These are phyloP conservation scores for Noctua comes DNA, from an alignment of 2,888 invertebrate species.

Conservation along the genomic window DNA sequence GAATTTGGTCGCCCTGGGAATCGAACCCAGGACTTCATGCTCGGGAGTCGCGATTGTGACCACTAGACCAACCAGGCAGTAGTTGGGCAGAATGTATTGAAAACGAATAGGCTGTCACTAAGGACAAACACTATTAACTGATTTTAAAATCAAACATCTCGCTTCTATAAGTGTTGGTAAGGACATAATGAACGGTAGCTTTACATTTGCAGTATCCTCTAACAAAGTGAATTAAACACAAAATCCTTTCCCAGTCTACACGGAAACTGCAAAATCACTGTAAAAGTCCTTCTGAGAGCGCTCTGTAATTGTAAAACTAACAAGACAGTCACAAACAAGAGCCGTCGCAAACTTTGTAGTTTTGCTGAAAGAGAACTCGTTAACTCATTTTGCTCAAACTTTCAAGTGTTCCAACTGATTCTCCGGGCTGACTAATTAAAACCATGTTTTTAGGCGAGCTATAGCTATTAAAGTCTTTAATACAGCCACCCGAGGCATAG, in stretches of 20 bases:
- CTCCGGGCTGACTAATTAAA: conserved; percentile 66
- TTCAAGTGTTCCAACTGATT: conserved; percentile 63
- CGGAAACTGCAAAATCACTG: conserved; percentile 22
- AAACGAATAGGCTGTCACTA: neutral
- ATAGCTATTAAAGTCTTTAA: conserved; percentile 63
- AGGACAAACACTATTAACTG: neutral
- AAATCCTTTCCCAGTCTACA: neutral
- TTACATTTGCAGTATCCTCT: neutral
- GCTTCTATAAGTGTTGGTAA: too few species aligned
- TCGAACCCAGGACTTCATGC: too few species aligned
- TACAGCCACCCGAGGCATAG: conserved; percentile 64
- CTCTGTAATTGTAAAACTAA: conserved; percentile 58
- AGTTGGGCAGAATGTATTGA: neutral
- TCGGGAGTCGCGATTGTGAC: too few species aligned
- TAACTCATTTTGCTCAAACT: conserved; percentile 67
- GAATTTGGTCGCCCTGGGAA: too few species aligned
- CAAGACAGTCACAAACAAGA: conserved; percentile 63
- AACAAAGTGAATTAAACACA: neutral
- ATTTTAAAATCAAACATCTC: neutral
- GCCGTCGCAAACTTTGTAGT: conserved; percentile 48
- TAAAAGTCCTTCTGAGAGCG: conserved; percentile 30
- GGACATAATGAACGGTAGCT: neutral
- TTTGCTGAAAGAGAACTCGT: conserved; percentile 62
- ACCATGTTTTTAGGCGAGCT: conserved; percentile 65
- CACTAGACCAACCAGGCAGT: too few species aligned